A percentile compares a stretch with the other conserved stretches of the same genome.
Evolutionary conservation across 2,888 invertebrate genomes (phyloP).

Genomic region (Gortyna flavago): DNA sequence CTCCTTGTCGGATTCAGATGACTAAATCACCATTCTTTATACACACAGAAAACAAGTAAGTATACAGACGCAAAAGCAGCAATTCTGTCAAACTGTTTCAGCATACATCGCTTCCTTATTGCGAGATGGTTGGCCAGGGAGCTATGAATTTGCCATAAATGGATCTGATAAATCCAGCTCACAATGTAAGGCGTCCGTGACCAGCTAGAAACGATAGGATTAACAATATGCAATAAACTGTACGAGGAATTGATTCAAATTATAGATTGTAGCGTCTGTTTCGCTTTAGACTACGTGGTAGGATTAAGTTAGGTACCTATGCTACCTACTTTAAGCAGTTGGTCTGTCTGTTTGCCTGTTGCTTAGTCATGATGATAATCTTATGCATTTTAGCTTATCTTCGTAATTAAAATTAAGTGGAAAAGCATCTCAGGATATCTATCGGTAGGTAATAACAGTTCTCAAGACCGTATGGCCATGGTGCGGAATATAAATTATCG

Average conservation of each 20-base stretch:
- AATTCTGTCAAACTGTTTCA: not conserved
- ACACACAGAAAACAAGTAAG: not conserved
- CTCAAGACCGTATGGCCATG: too few species aligned
- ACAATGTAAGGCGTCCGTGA: constrained; percentile 54
- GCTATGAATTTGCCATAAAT: constrained; percentile 55
- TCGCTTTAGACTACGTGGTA: constrained; percentile 20
- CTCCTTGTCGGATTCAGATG: too few species aligned
- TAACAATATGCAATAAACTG: constrained; percentile 68
- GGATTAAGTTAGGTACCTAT: constrained; percentile 11
- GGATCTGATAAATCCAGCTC: constrained; percentile 59
- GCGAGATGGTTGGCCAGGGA: constrained; percentile 46
- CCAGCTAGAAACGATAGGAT: constrained; percentile 49
- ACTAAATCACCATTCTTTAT: too few species aligned
- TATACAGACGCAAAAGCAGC: not conserved
- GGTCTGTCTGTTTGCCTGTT: not conserved
- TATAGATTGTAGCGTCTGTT: constrained; percentile 62
- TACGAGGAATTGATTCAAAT: constrained; percentile 65
- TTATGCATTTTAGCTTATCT: constrained; percentile 11
- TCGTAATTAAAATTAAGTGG: not conserved
- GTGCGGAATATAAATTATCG: too few species aligned
- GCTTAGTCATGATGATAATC: constrained; percentile 1
- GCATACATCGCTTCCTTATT: constrained; percentile 51
- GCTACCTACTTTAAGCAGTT: not conserved
- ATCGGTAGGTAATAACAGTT: not conserved
- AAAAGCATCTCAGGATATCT: not conserved